Evolutionary conservation across 2,888 invertebrate species (phyloP), one percentile per base, ranked within the genome.

Genomic region (Escarpia spicata): DNA sequence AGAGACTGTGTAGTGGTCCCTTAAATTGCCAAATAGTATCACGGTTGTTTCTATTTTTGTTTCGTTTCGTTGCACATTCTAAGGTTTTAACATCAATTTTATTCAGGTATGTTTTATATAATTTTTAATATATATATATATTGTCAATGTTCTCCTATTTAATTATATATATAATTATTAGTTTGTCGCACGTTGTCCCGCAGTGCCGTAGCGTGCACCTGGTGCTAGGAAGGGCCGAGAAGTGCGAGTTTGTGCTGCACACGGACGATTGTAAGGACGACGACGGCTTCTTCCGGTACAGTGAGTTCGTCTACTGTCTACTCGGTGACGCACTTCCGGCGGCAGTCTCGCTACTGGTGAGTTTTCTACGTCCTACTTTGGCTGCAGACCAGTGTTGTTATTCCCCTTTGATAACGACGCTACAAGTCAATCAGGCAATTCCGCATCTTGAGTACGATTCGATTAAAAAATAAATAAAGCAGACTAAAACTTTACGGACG

Each of bases 211-310:
- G 95, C 94, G 43, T 95, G 94, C 92, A 93, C 93, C n/a, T 15
- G n/a, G 52, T 75, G 31, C 15, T 43, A 26, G 43, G 92, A 3
- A 19, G 45, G n/a, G 90, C 2, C 12, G n/a, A 90, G 44, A 90
- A 94, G 15, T 97, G 97, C 94, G 58, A 93, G 10, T 96, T 97
- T 94, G 95, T 96, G 4, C 94, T 94, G 44, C 93, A 93, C 6
- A 96, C 96, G 9, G 94, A 95, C 12, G 96, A 96, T 93, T 97
- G 96, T 94, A 94, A 95, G 89, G 94, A 95, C 6, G 95, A 95
- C 43, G 96, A 96, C 58, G 96, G 96, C 0, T 96, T 96, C 93
- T 94, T 96, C 9, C 95, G 96, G 94, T 97, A 97, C 94, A 95
- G 95, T 4, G 92, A 94, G 60, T 95, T 96, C 92, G 94, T 96